Percentiles rank a stretch among this genome's conserved stretches.
phyloP scores from a whole-genome alignment of 1,140 invertebrate species.

The Elymnias hypermnestra region DNA sequence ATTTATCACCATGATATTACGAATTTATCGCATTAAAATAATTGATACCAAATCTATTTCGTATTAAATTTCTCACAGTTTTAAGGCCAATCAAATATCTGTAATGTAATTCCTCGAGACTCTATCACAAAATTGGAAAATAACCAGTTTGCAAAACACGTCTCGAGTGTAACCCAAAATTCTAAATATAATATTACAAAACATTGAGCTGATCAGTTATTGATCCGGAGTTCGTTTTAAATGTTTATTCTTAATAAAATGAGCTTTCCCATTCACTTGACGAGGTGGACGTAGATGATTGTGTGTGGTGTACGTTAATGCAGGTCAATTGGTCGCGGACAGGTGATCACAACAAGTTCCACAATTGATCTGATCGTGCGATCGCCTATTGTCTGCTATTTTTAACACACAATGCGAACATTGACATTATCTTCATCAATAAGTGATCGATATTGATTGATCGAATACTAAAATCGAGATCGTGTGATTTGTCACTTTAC shows the following conservation, averaged over 20 bases:
- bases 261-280: slow-evolving; percentile 4
- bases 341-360: slow-evolving; percentile 32
- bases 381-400: slow-evolving; percentile 20
- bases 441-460: slow-evolving; percentile 23
- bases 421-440: slow-evolving; percentile 33
- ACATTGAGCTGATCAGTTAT: neutral
- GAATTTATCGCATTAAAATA: too few species aligned
- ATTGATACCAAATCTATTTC: slow-evolving; percentile 31
- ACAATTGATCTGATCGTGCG: slow-evolving; percentile 19
- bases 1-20: too few species aligned
- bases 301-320: slow-evolving; percentile 27
- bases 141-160: slow-evolving; percentile 14
- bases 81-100: slow-evolving; percentile 39
- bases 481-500: too few species aligned
- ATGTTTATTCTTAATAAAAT: slow-evolving; percentile 1
- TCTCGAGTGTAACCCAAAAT: slow-evolving; percentile 13
- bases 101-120: slow-evolving; percentile 7
- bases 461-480: slow-evolving; percentile 5
- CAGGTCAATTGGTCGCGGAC: slow-evolving; percentile 42
- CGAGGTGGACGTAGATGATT: slow-evolving; percentile 7
- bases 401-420: slow-evolving; percentile 9
- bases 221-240: neutral
- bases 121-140: slow-evolving; percentile 8
- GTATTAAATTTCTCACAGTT: slow-evolving; percentile 30
- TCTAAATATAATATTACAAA: slow-evolving; percentile 8